Evolutionary conservation across 1,140 invertebrate species (phyloP), one percentile per base, ranked within the genome.

Genomic region (Drosophila equinoxialis): DNA sequence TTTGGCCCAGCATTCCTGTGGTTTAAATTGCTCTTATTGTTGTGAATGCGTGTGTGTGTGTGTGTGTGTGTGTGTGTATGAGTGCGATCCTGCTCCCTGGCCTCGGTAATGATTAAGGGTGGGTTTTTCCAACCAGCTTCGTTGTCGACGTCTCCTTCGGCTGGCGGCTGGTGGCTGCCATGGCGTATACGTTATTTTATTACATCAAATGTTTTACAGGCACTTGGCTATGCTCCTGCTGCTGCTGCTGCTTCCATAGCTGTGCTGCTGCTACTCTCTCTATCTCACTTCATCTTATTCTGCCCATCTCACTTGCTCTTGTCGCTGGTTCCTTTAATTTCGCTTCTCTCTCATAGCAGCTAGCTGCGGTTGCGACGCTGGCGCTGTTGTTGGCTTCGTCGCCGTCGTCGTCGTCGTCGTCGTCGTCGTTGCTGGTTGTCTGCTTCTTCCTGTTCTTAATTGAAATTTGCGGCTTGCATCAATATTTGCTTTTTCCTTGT

Each of bases 381-480:
- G 61, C 23, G 59, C 55, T 62, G 73, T 35, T 67, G 60, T 14
- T 51, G 7, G 45, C 68, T 64, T 5, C 55, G 67, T 3, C 55
- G 65, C 7, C 58, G 59, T 14, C n/a, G n/a, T n/a, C n/a, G n/a
- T n/a, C n/a, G 23, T 23, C 58, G 59, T 20, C 60, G 67, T 30
- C 42, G 64, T 48, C 62, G 68, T 48, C 61, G 68, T 66, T 63
- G 66, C 48, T 68, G 67, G 68, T 63, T 83, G 71, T 79, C 78
- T 79, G 71, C 75, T 78, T 78, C 78, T 89, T 85, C 84, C 89
- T 91, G 81, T 83, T 84, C 90, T 91, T 91, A 91, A 91, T 91
- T 91, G 90, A 91, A 91, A 91, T 91, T 91, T 91, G 90, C 85
- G 90, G 89, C 90, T 76, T 91, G 85, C 87, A 90, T 90, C 87